Base-by-base conservation (phyloP, 1,140 invertebrate species). In the Atta texana region DNA sequence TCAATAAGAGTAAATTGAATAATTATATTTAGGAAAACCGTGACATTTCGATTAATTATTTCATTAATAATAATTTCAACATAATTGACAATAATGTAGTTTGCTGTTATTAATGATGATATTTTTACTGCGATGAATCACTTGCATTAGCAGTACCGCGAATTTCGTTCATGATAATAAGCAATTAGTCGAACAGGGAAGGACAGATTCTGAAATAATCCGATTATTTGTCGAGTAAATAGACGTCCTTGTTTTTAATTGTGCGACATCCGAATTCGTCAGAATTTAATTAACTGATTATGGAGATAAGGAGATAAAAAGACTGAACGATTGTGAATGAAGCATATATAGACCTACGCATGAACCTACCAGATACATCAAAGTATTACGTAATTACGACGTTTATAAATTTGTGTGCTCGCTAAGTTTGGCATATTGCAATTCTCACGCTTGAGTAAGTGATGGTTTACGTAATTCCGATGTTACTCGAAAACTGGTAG, bases 221-320 rank as follows among this genome's bases (percentile, higher is more conserved):
- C 24, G 8, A 7, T 4, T 16, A 76, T 75, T 71, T 81, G 61
- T 75, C 86, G 77, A 63, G 10, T 28, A 80, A 89, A 89, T 80
- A 49, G 74, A 8, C 61, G 75, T 78, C 66, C 85, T 89, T 90
- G 75, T 49, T 87, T 89, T 89, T 75, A 80, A 75, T 53, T 55
- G 14, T 12, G n/a, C 68, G 21, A 75, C 66, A 31, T 34, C 55
- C 85, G 28, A 76, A 66, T 61, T 57, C 55, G 76, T 53, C 55
- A 85, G 51, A 81, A 51, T 44, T 89, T 87, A 87, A 89, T 89
- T 90, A 85, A 55, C 61, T 61, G 88, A 90, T 87, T 66, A 72
- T 24, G 49, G 12, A 85, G 88, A 90, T 89, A 90, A 89, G 18
- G 3, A 8, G 39, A 81, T 64, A 21, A 39, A 6, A 39, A 39